Conservation (phyloP, 2,113 vertebrate species). For the Protobothrops flavoviridis region DNA sequence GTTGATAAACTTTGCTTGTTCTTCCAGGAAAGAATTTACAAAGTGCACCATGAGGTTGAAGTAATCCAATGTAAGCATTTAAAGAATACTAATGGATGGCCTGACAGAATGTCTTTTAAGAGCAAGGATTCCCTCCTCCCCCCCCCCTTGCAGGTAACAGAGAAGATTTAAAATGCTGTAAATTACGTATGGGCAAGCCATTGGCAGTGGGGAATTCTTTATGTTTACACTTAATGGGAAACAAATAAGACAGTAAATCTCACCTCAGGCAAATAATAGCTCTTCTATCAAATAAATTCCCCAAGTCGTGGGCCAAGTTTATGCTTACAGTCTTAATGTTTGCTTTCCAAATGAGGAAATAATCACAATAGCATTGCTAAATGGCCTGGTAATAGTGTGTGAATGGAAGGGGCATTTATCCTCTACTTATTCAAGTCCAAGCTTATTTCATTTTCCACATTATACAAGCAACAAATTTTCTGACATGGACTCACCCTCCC, state of each 20-base stretch:
- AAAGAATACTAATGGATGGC: constrained; percentile 38
- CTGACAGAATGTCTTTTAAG: not conserved
- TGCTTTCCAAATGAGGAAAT: constrained; percentile 28
- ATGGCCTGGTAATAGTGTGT: constrained; percentile 23
- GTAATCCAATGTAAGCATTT: constrained; percentile 26
- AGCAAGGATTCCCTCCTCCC: not conserved
- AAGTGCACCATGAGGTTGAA: constrained; percentile 21
- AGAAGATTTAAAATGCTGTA: not conserved
- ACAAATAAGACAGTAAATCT: constrained; percentile 32
- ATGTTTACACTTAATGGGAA: constrained; percentile 31
- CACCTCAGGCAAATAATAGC: constrained; percentile 33
- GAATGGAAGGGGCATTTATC: constrained; percentile 9
- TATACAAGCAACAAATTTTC: constrained; percentile 5
- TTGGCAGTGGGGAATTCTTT: constrained; percentile 23
- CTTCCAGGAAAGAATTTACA: constrained; percentile 36
- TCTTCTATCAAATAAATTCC: constrained; percentile 39
- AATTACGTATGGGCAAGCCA: constrained; percentile 30
- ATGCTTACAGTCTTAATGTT: constrained; percentile 38
- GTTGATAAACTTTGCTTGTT: constrained; percentile 50
- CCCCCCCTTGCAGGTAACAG: constrained; percentile 3
- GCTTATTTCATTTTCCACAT: constrained; percentile 12
- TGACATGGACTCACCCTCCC: not conserved
- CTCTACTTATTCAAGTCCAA: constrained; percentile 21
- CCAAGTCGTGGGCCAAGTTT: not conserved
- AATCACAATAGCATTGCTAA: constrained; percentile 25